These are phyloP conservation scores for human DNA, from an alignment of 2,113 vertebrate species.

Conservation along the genomic window DNA sequence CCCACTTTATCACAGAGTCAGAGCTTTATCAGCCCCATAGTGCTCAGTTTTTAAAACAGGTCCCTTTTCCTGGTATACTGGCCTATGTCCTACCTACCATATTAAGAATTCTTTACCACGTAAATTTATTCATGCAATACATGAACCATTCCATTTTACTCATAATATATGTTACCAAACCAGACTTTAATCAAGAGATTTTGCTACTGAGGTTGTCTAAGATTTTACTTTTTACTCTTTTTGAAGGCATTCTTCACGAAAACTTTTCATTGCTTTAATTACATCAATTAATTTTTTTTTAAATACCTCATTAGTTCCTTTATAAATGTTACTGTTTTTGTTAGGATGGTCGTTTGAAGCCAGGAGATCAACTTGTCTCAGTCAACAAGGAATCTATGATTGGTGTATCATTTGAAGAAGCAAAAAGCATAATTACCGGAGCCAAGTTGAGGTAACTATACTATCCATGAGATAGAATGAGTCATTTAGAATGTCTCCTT, in stretches of 20 bases:
- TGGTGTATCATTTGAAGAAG: constrained; percentile 94
- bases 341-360: constrained; percentile 93
- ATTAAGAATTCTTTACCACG: neutral
- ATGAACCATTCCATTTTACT: neutral
- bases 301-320: neutral
- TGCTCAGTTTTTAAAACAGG: neutral
- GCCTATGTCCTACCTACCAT: neutral
- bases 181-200: constrained; percentile 8
- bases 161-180: neutral
- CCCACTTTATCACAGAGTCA: neutral
- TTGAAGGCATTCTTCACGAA: constrained; percentile 1
- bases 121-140: neutral
- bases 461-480: neutral
- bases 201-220: neutral
- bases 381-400: constrained; percentile 96
- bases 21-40: neutral
- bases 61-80: neutral
- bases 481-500: neutral
- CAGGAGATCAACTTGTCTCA: constrained; percentile 95
- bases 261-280: neutral
- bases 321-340: constrained; percentile 25
- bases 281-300: neutral
- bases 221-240: neutral
- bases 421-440: constrained; percentile 89
- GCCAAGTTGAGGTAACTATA: constrained; percentile 89